Conservation (phyloP, 2,888 invertebrate genomes). For the Coleophora flavipennella region DNA sequence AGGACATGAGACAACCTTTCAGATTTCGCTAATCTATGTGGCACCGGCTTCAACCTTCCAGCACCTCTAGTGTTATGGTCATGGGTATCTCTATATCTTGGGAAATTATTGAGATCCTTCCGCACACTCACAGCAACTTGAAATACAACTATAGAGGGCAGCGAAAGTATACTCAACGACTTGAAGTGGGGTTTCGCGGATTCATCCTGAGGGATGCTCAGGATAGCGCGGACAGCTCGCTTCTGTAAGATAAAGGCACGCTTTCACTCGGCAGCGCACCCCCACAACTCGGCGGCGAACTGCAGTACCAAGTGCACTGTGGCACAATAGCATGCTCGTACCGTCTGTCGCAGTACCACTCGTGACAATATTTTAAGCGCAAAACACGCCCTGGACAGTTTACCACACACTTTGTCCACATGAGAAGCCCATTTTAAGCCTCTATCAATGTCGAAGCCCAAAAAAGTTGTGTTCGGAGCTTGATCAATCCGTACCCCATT, state of each 20-base stretch:
- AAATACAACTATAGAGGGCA: background rate
- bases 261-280: slow-evolving; percentile 6
- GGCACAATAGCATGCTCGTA: slow-evolving; percentile 5
- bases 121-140: background rate
- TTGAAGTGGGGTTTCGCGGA: background rate
- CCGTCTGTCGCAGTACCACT: background rate
- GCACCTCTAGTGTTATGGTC: background rate
- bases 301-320: slow-evolving; percentile 5
- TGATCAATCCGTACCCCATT: background rate
- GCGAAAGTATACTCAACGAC: background rate
- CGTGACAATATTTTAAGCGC: slow-evolving; percentile 2
- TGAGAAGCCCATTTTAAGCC: slow-evolving; percentile 1
- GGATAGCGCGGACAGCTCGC: background rate
- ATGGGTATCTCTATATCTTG: background rate
- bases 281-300: slow-evolving; percentile 6
- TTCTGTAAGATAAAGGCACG: slow-evolving; percentile 7
- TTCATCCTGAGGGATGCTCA: background rate
- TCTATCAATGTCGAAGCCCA: slow-evolving; percentile 6
- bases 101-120: background rate
- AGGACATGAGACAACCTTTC: background rate
- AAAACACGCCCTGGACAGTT: slow-evolving; percentile 5
- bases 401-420: slow-evolving; percentile 3
- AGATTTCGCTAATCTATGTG: background rate
- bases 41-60: background rate
- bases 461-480: background rate